A percentile compares a stretch with the other conserved stretches of the same genome.
These are phyloP conservation scores for Holocentrus rufus DNA, from an alignment of 2,797 vertebrate genomes.

Conservation along the genomic window DNA sequence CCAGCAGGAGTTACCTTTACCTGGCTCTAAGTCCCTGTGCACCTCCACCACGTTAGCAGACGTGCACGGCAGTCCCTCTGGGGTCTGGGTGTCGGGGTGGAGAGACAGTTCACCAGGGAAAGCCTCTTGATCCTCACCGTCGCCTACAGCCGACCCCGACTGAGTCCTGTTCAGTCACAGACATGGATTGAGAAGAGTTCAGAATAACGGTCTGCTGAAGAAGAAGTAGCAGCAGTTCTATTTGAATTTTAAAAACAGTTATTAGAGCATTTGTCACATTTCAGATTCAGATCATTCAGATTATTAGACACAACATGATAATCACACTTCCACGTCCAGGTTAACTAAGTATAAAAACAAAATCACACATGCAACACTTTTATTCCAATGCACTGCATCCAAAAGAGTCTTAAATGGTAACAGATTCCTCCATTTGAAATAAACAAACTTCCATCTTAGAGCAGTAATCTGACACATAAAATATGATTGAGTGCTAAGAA, in stretches of 20 bases:
- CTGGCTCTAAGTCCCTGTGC: constrained; percentile 85
- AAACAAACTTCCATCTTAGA: constrained; percentile 28
- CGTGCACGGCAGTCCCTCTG: constrained; percentile 80
- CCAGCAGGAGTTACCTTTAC: constrained; percentile 55
- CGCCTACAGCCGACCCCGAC: constrained; percentile 80
- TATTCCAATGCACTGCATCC: too few relatives aligned
- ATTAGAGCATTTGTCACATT: too few relatives aligned
- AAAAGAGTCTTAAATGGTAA: not conserved
- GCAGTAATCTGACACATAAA: not conserved
- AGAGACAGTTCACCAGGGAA: constrained; percentile 87
- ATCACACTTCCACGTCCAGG: too few relatives aligned
- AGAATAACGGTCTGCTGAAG: constrained; percentile 56
- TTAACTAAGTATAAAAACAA: too few relatives aligned
- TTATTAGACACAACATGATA: too few relatives aligned
- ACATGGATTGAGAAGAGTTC: constrained; percentile 48
- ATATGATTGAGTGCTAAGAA: too few relatives aligned
- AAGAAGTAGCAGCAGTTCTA: not conserved
- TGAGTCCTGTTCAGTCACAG: constrained; percentile 84
- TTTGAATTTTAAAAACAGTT: too few relatives aligned
- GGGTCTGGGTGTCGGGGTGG: constrained; percentile 83
- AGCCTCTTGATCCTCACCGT: constrained; percentile 83
- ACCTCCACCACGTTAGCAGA: constrained; percentile 88
- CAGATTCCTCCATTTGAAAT: not conserved
- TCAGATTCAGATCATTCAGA: too few relatives aligned
- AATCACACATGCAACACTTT: too few relatives aligned